phyloP scores from a whole-genome alignment of 2,113 vertebrate genomes.

The Dipodomys ordii region DNA sequence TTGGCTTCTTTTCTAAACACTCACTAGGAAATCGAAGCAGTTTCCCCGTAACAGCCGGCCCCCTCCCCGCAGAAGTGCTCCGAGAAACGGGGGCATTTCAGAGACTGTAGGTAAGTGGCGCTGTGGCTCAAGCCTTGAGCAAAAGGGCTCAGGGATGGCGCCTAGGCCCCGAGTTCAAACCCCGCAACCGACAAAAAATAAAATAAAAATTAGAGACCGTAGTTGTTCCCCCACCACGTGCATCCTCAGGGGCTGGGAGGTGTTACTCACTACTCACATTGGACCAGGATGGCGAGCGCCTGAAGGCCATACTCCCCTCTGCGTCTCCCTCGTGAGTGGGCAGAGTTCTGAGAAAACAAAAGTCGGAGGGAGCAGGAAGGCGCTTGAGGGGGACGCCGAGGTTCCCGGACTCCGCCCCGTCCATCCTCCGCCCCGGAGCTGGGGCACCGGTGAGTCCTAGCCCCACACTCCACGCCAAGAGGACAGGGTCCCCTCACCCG shows the following conservation, averaged over 20 bases:
- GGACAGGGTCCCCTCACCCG: background rate
- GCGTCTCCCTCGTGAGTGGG: background rate
- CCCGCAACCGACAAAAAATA: too few relatives aligned
- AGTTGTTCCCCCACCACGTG: background rate
- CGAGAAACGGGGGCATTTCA: background rate
- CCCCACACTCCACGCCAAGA: background rate
- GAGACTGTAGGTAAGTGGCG: background rate
- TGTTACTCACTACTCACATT: slow-evolving; percentile 69
- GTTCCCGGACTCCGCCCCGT: background rate
- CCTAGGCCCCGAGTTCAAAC: too few relatives aligned
- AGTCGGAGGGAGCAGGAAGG: background rate
- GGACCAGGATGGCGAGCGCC: slow-evolving; percentile 46
- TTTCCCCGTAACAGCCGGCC: background rate
- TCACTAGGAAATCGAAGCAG: background rate
- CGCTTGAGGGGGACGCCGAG: background rate
- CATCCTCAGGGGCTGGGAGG: background rate
- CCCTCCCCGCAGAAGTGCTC: background rate
- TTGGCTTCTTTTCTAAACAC: background rate
- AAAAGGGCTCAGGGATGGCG: too few relatives aligned
- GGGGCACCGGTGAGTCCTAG: background rate
- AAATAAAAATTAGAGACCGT: background rate
- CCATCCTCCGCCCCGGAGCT: background rate
- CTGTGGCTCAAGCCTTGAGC: too few relatives aligned
- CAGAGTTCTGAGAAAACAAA: slow-evolving; percentile 30
- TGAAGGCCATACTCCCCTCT: slow-evolving; percentile 44